Base-by-base conservation (phyloP, 2,797 vertebrate genomes). In the Yasuhikotakia modesta region DNA sequence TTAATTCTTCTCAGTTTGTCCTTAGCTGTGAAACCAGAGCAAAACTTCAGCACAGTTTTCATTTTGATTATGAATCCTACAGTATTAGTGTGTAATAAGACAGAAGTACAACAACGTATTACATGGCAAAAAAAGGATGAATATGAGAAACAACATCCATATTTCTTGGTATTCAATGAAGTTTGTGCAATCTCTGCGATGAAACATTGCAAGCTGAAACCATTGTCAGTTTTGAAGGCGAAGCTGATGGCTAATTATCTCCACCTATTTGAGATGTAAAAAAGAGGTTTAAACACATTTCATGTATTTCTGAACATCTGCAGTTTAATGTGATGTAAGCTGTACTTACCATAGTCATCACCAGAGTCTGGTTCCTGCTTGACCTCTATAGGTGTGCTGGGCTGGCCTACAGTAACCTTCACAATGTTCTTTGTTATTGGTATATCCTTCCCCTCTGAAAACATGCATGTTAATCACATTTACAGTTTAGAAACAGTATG, bases 361-460 rank as follows among this genome's bases (percentile, higher is more conserved):
- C 1, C 48, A 24, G 76, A 78, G 16, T 52, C 46, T 24, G 58
- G 68, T 53, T 78, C 76, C 19, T 78, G 46, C 32, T 78, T 78
- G 5, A 78, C 68, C 22, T 69, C 53, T 43, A 78, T 21, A 35
- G 58, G 0, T 21, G 67, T 4, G 32, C 60, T 53, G 2, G 76
- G 43, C 7, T 68, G 10, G 32, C 76, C 76, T 3, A 55, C 75
- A 19, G 75, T 61, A 30, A 70, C 66, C 53, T 60, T 76, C 65
- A 76, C 65, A 5, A 70, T 58, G 19, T 63, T 48, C 58, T 70
- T 70, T 0, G 58, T 16, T 11, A 52, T 58, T 12, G 48, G 16
- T 64, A 43, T 11, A 17, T 65, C 60, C 11, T 64, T 71, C n/a
- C 27, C 75, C 14, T 78, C 76, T 78, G 35, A 65, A 72, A 53